Evolutionary conservation across 2,797 vertebrate species (phyloP), one percentile per base, ranked within the genome.

Genomic region (Nyctalus aviator): DNA sequence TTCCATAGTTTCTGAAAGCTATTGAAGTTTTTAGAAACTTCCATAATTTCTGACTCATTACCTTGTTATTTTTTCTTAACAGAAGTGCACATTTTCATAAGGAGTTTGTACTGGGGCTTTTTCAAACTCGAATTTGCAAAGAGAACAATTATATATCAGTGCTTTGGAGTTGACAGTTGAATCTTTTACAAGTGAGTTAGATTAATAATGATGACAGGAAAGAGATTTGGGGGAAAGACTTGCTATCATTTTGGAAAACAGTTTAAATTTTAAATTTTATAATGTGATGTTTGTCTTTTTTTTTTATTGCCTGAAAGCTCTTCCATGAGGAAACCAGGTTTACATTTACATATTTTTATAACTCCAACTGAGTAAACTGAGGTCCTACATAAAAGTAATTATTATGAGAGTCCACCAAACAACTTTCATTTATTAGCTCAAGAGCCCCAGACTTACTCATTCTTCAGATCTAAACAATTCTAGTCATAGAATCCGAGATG

Each of bases 41-140:
- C n/a, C n/a, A n/a, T 37, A 37, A 8, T 69, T 96, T 73, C 84
- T 84, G 77, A 81, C 72, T 91, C 30, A 50, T 62, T 93, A 53
- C 13, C 15, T 77, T 88, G 25, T 79, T 48, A 17, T 64, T 76
- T 92, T 79, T 32, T 13, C 57, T 90, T 30, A 59, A 79, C 18
- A 2, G 12, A 79, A 93, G 13, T 50, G 41, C 50, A 57, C 20
- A 50, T 79, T 91, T 77, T 96, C 84, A 72, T 41, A 81, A 68
- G 86, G 91, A 64, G 0, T 55, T 55, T 55, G 10, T 35, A 77
- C 48, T 37, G 10, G 35, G 57, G 64, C 25, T 46, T 55, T 85
- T 93, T 30, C 73, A 77, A 75, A 92, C 32, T 88, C 25, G 59
- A 1, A 20, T 88, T 72, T 94, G 71, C 37, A 76, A 66, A 41